Base-by-base conservation (phyloP, 1,140 invertebrate species). In the Aethina tumida region DNA sequence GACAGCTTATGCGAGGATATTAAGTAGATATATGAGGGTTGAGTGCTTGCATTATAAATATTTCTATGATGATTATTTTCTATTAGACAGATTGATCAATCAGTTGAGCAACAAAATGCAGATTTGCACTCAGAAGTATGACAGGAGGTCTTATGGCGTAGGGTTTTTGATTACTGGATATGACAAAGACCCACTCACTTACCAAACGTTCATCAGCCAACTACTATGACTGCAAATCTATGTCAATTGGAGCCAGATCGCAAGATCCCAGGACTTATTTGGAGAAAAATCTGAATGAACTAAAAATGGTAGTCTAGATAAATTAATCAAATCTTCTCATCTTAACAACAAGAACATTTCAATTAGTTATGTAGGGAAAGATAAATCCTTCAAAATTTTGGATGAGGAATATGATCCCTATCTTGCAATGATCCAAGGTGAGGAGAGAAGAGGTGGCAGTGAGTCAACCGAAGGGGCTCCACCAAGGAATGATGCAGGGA, bases 221-320 rank as follows among this genome's bases (percentile, higher is more conserved):
- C 61, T 96, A 81, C 59, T 95, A 93, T 59, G 90, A 96, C 60
- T 98, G 95, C 64, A 91, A 94, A 60, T 90, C 94, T 4, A 98
- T 99, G 93, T 93, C 96, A 0, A 97, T 99, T 52, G 97, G 97
- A 1, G 79, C 94, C n/a, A 69, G 97, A 17, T 99, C 95, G 1
- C 97, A 99, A 63, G 93, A 88, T 47, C 94, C 97, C 13, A 68
- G 94, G 38, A 99, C 96, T 9, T 99, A 99, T 62, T 69, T 99
- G 31, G 94, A 97, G 64, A 93, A 92, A 52, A 77, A 96, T 59
- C 63, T 97, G 13, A 78, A 75, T 45, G 72, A 77, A 39, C 92
- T 98, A 62, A 35, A 3, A 67, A 72, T 9, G 78, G 79, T 59
- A 63, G 73, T 42, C 63, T 85, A 12, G 81, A 95, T 36, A 85